phyloP scores from a whole-genome alignment of 2,113 vertebrate species.

The Xerus inauris region DNA sequence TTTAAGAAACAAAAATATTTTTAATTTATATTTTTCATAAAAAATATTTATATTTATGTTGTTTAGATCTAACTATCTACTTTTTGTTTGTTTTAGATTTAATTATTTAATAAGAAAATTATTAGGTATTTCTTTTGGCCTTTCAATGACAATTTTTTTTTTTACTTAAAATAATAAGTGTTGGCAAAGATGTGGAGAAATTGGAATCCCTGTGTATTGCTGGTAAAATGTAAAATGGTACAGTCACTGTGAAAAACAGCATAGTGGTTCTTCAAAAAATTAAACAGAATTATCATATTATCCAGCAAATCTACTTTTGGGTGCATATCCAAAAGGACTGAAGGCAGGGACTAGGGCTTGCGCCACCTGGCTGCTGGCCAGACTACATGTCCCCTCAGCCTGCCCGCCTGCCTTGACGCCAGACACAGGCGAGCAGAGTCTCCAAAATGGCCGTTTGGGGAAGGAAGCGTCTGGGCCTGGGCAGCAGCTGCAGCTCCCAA shows the following conservation, averaged over 20 bases:
- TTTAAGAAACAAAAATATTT: conserved; percentile 33
- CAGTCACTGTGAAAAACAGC: background rate
- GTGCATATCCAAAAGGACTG: background rate
- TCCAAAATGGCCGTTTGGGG: too few species aligned
- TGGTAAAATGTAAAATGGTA: background rate
- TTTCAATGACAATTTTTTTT: background rate
- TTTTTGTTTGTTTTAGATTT: background rate
- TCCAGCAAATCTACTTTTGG: background rate
- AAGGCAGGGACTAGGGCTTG: too few species aligned
- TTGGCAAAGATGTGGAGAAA: background rate
- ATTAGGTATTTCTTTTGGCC: background rate
- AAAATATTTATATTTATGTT: too few species aligned
- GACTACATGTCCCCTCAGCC: too few species aligned
- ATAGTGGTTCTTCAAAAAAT: background rate
- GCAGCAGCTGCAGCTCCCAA: too few species aligned
- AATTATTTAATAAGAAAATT: conserved; percentile 33
- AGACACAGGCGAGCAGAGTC: too few species aligned
- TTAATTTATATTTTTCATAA: background rate
- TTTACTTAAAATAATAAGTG: background rate
- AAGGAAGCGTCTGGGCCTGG: too few species aligned
- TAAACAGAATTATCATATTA: background rate
- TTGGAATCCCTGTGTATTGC: background rate
- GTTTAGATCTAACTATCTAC: too few species aligned
- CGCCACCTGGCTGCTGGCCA: too few species aligned
- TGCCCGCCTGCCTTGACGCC: too few species aligned